A percentile compares a stretch with the other conserved stretches of the same genome.
phyloP scores from a whole-genome alignment of 1,140 invertebrate genomes.

The Aphelenchoides avenae region DNA sequence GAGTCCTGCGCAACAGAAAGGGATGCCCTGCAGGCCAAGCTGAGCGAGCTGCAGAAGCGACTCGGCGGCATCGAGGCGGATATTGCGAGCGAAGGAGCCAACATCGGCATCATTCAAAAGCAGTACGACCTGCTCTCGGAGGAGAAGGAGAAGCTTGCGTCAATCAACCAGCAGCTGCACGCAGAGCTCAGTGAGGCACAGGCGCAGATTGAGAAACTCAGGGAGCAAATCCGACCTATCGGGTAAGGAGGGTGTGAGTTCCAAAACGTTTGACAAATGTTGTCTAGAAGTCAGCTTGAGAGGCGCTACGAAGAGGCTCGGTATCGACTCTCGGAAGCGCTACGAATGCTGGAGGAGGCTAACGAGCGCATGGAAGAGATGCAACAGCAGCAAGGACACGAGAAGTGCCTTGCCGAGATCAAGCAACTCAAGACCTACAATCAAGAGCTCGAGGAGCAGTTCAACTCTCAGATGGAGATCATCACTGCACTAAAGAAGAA shows the following conservation, averaged over 20 bases:
- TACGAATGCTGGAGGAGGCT: conserved; percentile 28
- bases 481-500: conserved; percentile 48
- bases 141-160: conserved; percentile 5
- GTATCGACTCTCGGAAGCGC: conserved; percentile 36
- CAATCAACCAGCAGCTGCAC: conserved; percentile 4
- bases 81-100: no score
- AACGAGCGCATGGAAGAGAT: conserved; percentile 3
- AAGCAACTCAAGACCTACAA: conserved; percentile 45
- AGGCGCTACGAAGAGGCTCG: conserved; percentile 42
- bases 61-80: no score
- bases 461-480: conserved; percentile 53
- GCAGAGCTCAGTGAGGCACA: conserved; percentile 3
- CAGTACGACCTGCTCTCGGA: conserved; percentile 15
- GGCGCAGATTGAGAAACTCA: conserved; percentile 9
- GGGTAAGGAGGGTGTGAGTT: conserved; percentile 21
- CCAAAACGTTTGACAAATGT: no score
- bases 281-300: conserved; percentile 40
- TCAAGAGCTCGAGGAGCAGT: conserved; percentile 47
- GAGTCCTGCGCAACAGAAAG: no score
- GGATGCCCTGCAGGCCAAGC: no score
- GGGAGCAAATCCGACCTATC: conserved; percentile 32
- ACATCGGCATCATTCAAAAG: no score
- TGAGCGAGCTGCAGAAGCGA: no score
- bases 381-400: neutral
- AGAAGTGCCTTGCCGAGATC: conserved; percentile 18